Evolutionary conservation across 2,888 invertebrate genomes (phyloP).

Genomic region (Vandiemenella viatica): DNA sequence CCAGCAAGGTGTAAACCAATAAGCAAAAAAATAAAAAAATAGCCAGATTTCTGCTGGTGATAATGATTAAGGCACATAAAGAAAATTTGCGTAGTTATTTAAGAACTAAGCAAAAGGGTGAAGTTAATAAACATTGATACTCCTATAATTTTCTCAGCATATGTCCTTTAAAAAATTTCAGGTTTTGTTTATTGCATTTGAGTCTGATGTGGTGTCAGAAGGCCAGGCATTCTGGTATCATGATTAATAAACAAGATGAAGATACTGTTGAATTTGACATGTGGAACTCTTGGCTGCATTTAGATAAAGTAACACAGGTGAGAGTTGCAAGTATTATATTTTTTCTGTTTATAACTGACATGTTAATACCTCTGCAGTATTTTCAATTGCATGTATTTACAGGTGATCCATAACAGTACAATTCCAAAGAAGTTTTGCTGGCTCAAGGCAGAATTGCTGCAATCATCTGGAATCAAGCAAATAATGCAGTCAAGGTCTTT

Average conservation of each 20-base stretch:
- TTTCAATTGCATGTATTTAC: no score
- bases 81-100: no score
- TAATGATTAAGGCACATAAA: no score
- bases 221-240: background rate
- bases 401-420: background rate
- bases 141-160: background rate
- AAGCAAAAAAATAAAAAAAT: no score
- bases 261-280: slow-evolving; percentile 27
- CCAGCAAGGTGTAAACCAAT: no score
- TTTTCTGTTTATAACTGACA: no score
- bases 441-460: background rate
- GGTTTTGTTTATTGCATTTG: slow-evolving; percentile 11
- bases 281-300: slow-evolving; percentile 27
- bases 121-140: no score
- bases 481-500: no score
- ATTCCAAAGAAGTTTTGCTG: background rate
- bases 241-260: slow-evolving; percentile 21
- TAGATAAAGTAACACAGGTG: background rate
- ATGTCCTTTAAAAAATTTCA: background rate
- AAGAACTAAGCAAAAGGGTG: no score
- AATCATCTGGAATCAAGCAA: background rate
- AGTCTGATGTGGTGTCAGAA: slow-evolving; percentile 11
- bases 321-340: background rate
- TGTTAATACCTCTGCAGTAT: no score
- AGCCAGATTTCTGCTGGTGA: no score